phyloP scores from a whole-genome alignment of 2,797 vertebrate species.

The Sebastiscus albofasciatus region DNA sequence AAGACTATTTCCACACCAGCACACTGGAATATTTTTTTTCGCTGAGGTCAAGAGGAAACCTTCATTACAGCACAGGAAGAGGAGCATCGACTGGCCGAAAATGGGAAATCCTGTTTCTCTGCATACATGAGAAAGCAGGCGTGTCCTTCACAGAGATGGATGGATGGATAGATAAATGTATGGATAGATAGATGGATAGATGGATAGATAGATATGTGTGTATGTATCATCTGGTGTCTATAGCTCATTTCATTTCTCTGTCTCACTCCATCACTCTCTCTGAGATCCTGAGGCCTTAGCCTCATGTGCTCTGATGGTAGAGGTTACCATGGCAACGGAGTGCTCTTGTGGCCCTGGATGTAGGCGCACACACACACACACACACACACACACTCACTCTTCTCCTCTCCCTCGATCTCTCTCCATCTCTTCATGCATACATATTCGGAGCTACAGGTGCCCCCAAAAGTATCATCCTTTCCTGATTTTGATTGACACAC shows the following conservation, averaged over 20 bases:
- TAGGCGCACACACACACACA: constrained; percentile 43
- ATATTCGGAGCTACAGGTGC: constrained; percentile 80
- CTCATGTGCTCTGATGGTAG: constrained; percentile 77
- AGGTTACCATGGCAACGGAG: constrained; percentile 84
- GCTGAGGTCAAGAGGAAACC: neutral
- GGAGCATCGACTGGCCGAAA: neutral
- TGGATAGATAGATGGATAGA: neutral
- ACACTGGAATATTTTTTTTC: neutral
- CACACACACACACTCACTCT: neutral
- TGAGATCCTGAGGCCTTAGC: constrained; percentile 76
- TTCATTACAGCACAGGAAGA: constrained; percentile 3
- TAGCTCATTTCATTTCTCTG: constrained; percentile 64
- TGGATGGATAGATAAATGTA: neutral
- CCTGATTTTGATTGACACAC: constrained; percentile 80
- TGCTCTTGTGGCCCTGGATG: constrained; percentile 82
- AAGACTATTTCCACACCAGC: neutral
- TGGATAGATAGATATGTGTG: neutral
- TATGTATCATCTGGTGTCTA: constrained; percentile 3
- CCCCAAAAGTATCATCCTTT: constrained; percentile 77
- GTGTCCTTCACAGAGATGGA: neutral
- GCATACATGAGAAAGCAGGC: neutral
- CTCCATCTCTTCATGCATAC: constrained; percentile 69
- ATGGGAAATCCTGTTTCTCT: neutral
- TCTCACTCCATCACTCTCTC: constrained; percentile 68
- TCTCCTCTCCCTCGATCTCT: constrained; percentile 40